phyloP scores from a whole-genome alignment of 1,140 invertebrate genomes.

The Hermatobates lingyangjiaoensis region DNA sequence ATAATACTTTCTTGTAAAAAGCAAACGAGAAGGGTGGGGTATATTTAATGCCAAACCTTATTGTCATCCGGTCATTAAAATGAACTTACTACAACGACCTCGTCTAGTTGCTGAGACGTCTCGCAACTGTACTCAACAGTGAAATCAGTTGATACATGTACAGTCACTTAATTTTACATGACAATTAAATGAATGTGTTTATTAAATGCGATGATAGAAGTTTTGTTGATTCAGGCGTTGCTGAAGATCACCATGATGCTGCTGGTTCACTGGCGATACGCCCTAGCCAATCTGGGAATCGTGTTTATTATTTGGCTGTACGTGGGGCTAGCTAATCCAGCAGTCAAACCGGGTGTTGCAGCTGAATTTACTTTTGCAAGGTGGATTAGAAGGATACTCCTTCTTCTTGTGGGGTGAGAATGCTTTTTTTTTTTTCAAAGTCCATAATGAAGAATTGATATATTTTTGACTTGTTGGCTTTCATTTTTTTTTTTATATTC shows the following conservation, averaged over 20 bases:
- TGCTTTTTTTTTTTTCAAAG: conserved; percentile 21
- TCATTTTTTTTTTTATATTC: too few relatives aligned
- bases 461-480: neutral
- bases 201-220: too few relatives aligned
- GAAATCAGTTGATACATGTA: too few relatives aligned
- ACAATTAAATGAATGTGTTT: too few relatives aligned
- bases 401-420: conserved; percentile 62
- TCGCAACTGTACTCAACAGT: too few relatives aligned
- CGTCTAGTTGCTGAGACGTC: too few relatives aligned
- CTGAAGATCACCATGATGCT: conserved; percentile 81
- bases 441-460: neutral
- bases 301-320: conserved; percentile 80
- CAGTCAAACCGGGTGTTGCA: conserved; percentile 76
- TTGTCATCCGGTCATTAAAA: too few relatives aligned
- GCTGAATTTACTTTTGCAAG: conserved; percentile 71
- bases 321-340: conserved; percentile 81
- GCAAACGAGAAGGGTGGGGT: too few relatives aligned
- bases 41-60: too few relatives aligned
- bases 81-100: too few relatives aligned
- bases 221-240: conserved; percentile 57
- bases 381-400: conserved; percentile 55
- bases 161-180: too few relatives aligned
- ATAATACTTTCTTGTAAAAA: too few relatives aligned
- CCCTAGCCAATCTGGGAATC: conserved; percentile 56
- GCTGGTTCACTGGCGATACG: conserved; percentile 80